Evolutionary conservation across 2,113 vertebrate genomes (phyloP).

Genomic region (Macroglossus sobrinus): DNA sequence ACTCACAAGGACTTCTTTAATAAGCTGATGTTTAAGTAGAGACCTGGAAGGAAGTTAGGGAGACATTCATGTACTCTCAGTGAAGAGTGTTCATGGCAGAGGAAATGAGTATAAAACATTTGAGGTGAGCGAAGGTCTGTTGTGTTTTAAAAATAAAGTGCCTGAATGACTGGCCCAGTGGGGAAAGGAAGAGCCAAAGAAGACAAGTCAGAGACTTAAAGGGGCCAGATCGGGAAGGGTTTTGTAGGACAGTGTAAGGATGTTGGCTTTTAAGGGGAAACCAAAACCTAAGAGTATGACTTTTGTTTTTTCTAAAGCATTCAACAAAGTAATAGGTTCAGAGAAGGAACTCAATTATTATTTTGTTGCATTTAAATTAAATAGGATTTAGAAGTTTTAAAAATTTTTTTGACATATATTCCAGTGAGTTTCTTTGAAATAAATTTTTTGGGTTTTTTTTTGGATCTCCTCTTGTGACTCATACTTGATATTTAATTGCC

Average conservation of each 20-base stretch:
- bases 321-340: neutral
- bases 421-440: neutral
- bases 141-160: neutral
- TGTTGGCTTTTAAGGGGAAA: neutral
- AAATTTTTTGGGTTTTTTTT: neutral
- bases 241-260: neutral
- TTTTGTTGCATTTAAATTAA: neutral
- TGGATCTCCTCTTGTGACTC: neutral
- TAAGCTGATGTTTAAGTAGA: neutral
- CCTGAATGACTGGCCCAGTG: neutral
- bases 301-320: neutral
- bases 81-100: neutral
- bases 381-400: neutral
- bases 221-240: neutral
- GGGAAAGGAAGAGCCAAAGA: neutral
- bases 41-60: neutral
- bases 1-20: neutral
- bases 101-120: neutral
- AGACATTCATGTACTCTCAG: neutral
- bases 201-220: neutral
- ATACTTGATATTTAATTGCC: neutral
- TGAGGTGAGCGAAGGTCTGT: neutral
- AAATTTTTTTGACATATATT: neutral
- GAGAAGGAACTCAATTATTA: neutral
- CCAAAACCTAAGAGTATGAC: neutral